Evolutionary conservation across 53 echinoderm and acorn worm genomes (phyloP).

Genomic region (Stichopus horrens): DNA sequence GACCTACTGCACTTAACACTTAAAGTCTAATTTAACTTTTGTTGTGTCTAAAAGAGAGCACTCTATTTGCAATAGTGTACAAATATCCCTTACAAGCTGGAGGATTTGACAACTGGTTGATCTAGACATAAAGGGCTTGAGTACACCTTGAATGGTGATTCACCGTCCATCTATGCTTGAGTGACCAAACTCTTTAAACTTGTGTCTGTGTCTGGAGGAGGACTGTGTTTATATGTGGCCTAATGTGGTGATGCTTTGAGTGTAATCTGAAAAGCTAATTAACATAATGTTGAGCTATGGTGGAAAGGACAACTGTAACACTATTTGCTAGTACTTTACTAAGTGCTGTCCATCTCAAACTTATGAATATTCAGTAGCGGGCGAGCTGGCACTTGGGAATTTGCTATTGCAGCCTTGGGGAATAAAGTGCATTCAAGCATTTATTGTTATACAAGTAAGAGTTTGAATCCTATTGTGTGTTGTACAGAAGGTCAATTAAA

Average conservation of each 20-base stretch:
- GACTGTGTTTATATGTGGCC: neutral
- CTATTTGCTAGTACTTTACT: neutral
- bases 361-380: neutral
- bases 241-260: conserved; percentile 1
- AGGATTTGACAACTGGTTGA: no score
- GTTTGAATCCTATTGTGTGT: no score
- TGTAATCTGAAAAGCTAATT: neutral
- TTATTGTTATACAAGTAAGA: no score
- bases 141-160: conserved; percentile 2
- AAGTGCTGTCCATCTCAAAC: neutral
- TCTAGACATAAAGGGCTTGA: no score
- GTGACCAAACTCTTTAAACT: conserved; percentile 18
- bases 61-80: no score
- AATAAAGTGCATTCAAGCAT: no score
- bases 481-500: no score
- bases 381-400: neutral
- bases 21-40: no score
- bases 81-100: no score
- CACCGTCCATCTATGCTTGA: conserved; percentile 21
- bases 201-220: neutral
- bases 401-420: no score
- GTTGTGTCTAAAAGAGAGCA: no score
- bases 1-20: no score
- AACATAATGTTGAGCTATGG: conserved; percentile 6
- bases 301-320: neutral